phyloP scores from a whole-genome alignment of 2,797 vertebrate species.

The Poeciliopsis gracilis region DNA sequence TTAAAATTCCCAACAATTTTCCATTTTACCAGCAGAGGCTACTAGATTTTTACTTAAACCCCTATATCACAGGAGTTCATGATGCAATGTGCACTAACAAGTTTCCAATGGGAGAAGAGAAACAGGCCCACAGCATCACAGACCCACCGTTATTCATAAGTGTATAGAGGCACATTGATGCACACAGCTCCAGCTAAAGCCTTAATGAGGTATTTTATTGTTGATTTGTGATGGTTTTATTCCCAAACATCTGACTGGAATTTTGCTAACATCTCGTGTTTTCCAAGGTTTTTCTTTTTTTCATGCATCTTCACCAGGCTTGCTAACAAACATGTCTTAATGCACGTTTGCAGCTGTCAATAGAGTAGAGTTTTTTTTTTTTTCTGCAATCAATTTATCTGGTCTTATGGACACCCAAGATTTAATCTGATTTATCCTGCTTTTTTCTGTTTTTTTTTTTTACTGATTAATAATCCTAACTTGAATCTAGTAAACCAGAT shows the following conservation, averaged over 20 bases:
- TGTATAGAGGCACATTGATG: not conserved
- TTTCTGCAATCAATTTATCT: not conserved
- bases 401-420: not conserved
- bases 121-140: not conserved
- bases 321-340: not conserved
- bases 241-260: not conserved
- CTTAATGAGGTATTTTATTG: not conserved
- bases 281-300: not conserved
- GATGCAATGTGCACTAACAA: not conserved
- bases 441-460: no score
- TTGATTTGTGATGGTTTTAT: not conserved
- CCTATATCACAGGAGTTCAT: not conserved
- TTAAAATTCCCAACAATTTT: not conserved
- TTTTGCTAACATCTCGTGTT: not conserved
- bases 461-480: not conserved
- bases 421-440: not conserved
- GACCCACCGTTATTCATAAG: not conserved
- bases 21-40: not conserved
- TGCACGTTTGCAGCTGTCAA: not conserved
- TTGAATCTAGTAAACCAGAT: not conserved
- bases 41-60: not conserved
- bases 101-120: not conserved
- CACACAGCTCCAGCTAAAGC: not conserved
- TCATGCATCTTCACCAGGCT: not conserved
- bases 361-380: no score